phyloP scores from a whole-genome alignment of 2,888 invertebrate genomes.

The Zaprionus lineosus region DNA sequence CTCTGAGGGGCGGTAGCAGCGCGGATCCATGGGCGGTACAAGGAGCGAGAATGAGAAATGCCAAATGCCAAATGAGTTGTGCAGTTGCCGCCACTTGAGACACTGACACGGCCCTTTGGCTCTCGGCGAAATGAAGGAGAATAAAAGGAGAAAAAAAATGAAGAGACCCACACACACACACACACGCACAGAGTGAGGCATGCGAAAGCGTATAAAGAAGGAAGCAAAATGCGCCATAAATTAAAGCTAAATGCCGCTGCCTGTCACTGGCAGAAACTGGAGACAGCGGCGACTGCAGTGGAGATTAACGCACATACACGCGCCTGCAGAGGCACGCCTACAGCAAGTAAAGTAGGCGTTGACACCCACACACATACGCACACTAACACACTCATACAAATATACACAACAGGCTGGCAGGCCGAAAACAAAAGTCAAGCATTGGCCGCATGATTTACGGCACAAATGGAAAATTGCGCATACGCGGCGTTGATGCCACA shows the following conservation, averaged over 20 bases:
- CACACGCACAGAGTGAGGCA: no score
- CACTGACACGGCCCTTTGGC: constrained; percentile 48
- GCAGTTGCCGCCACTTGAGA: constrained; percentile 54
- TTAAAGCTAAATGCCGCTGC: constrained; percentile 77
- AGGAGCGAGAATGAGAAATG: constrained; percentile 7
- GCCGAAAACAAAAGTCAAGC: constrained; percentile 67
- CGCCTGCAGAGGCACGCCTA: constrained; percentile 37
- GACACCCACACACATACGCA: constrained; percentile 35
- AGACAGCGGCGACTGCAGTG: constrained; percentile 67
- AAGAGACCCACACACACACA: no score
- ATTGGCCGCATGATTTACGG: constrained; percentile 74
- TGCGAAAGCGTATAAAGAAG: constrained; percentile 34
- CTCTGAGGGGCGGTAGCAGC: constrained; percentile 11
- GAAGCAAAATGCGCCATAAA: constrained; percentile 71
- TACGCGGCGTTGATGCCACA: constrained; percentile 56
- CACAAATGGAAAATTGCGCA: constrained; percentile 71
- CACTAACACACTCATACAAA: constrained; percentile 1
- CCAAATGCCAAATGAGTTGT: constrained; percentile 47
- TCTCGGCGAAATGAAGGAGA: constrained; percentile 8
- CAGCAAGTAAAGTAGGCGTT: constrained; percentile 45
- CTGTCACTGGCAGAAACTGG: constrained; percentile 68
- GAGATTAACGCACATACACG: constrained; percentile 65
- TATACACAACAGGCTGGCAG: constrained; percentile 35
- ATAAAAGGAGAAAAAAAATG: constrained; percentile 5
- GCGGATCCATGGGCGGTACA: constrained; percentile 23